Evolutionary conservation across 2,888 invertebrate species (phyloP), one percentile per base, ranked within the genome.

Genomic region (Acrocyrtus sp.): DNA sequence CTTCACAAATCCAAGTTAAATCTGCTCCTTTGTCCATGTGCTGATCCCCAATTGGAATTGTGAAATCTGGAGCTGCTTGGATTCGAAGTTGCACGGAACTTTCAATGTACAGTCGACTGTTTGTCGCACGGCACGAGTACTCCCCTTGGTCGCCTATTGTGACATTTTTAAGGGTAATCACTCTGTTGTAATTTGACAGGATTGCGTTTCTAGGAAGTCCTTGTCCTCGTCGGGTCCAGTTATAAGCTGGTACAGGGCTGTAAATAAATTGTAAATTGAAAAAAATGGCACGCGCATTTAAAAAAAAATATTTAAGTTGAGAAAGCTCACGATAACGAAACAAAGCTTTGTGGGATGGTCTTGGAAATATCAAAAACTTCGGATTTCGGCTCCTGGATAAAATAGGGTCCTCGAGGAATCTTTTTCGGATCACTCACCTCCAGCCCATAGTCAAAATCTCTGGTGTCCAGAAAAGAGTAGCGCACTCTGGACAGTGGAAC

Each of bases 91-190:
- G 89, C 1, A 96, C 91, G 77, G 90, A 91, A 81, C 92, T 92
- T 72, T 89, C 87, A 72, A 92, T 89, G 1, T 91, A 89, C 41
- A 91, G 88, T 77, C 91, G 88, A 72, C 92, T 92, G 85, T 96
- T 96, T 24, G 88, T 88, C 0, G 93, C 95, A 75, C 92, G 89
- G 83, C 98, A 98, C 21, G 90, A 86, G 83, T 98, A 98, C 84
- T 94, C 92, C 5, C 98, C 98, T 85, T 95, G 93, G 86, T 98
- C 97, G 84, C 94, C 95, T 12, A 96, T 92, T 70, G 91, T 91
- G 0, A 95, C 94, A 82, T 91, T 90, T 12, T 92, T 92, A 80
- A 98, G 92, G 15, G 91, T 90, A 47, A 98, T 85, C 5, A 98
- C 93, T 69, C 98, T 88, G 83, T 94, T 92, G 84, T 90, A 94